A percentile compares a stretch with the other conserved stretches of the same genome.
phyloP scores from a whole-genome alignment of 2,113 vertebrate genomes.

The Origma solitaria region DNA sequence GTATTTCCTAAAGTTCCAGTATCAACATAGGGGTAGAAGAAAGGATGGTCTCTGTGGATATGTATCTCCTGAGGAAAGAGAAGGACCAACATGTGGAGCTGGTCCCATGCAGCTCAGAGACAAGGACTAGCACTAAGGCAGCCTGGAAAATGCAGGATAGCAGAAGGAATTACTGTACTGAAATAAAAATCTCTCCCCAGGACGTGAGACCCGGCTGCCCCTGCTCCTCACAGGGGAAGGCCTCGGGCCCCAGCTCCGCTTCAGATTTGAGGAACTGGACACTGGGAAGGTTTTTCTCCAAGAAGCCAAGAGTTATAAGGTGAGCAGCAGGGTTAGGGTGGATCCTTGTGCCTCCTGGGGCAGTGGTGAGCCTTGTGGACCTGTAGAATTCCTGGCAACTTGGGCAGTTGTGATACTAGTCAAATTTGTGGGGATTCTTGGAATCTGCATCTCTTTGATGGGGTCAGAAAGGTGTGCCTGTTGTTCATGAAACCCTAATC shows the following conservation, averaged over 20 bases:
- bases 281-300: slow-evolving; percentile 75
- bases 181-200: slow-evolving; percentile 53
- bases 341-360: neutral
- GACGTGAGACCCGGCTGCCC: slow-evolving; percentile 75
- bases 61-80: neutral
- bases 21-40: fast-evolving
- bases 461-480: neutral
- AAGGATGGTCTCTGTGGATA: neutral
- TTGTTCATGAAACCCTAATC: neutral
- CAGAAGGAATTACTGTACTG: neutral
- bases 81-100: neutral
- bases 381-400: neutral
- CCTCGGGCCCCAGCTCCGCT: slow-evolving; percentile 72
- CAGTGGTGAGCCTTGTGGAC: neutral
- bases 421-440: fast-evolving
- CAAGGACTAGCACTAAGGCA: neutral
- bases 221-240: slow-evolving; percentile 79
- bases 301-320: slow-evolving; percentile 77
- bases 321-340: slow-evolving; percentile 10
- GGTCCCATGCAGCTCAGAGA: neutral
- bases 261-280: slow-evolving; percentile 77
- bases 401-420: neutral
- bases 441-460: neutral
- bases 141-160: neutral
- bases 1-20: neutral